Conservation (phyloP, 2,113 vertebrate genomes). For the Alosa alosa region DNA sequence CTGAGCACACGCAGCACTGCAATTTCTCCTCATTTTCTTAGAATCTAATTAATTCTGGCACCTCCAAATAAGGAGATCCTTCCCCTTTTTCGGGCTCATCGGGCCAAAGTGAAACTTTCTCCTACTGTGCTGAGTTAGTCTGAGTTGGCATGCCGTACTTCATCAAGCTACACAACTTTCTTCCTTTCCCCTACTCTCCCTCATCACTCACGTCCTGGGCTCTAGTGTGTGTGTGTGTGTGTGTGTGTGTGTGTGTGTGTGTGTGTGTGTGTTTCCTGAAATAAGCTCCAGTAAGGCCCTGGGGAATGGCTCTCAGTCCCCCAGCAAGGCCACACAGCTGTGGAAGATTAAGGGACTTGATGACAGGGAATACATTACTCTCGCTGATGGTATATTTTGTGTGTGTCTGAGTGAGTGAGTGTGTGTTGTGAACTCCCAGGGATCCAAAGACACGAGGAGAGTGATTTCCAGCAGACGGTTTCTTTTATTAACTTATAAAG, state of each 20-base stretch:
- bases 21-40: not conserved
- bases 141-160: not conserved
- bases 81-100: not conserved
- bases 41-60: not conserved
- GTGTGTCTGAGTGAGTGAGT: not conserved
- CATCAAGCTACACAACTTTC: slow-evolving; percentile 46
- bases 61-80: not conserved
- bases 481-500: no score
- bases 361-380: not conserved
- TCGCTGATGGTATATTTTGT: not conserved
- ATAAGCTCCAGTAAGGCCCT: slow-evolving; percentile 47
- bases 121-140: not conserved
- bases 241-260: slow-evolving; percentile 8
- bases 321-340: slow-evolving; percentile 55
- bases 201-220: slow-evolving; percentile 13
- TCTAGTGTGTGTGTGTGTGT: slow-evolving; percentile 32
- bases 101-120: not conserved
- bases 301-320: slow-evolving; percentile 42
- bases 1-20: not conserved
- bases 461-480: no score
- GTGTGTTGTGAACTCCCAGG: not conserved
- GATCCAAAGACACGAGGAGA: no score
- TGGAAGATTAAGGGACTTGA: slow-evolving; percentile 51
- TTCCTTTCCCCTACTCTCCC: not conserved
- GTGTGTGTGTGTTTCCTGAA: slow-evolving; percentile 5